Evolutionary conservation across 2,797 vertebrate genomes (phyloP).

Genomic region (Cossypha caffra): DNA sequence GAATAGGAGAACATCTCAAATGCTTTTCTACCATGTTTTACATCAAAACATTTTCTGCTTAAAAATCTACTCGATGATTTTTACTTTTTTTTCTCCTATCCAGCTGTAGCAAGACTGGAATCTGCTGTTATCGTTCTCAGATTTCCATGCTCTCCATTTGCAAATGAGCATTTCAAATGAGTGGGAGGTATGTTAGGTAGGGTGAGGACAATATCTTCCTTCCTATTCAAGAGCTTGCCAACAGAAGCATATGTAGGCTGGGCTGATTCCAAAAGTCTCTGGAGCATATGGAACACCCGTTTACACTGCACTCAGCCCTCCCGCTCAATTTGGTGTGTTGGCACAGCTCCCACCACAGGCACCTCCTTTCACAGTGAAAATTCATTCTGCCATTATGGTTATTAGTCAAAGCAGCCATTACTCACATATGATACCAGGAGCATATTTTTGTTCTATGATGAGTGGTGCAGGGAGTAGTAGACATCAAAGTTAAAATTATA

Average conservation of each 20-base stretch:
- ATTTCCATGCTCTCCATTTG: neutral
- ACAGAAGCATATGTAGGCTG: conserved; percentile 64
- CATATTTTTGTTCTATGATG: neutral
- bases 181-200: conserved; percentile 67
- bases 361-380: conserved; percentile 10
- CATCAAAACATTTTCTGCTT: neutral
- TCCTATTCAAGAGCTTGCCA: conserved; percentile 58
- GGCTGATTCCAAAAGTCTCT: conserved; percentile 54
- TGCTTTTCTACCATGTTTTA: neutral
- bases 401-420: conserved; percentile 21
- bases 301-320: conserved; percentile 18
- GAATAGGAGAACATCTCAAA: neutral
- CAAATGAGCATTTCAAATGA: conserved; percentile 63
- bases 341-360: conserved; percentile 33
- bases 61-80: neutral
- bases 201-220: conserved; percentile 65
- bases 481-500: neutral
- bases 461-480: neutral
- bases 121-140: neutral
- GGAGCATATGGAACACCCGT: conserved; percentile 52
- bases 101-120: neutral
- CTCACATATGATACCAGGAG: neutral
- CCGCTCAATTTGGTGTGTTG: conserved; percentile 3
- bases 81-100: neutral
- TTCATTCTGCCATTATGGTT: neutral